Evolutionary conservation across 2,888 invertebrate genomes (phyloP).

Genomic region (Harmothoe impar): DNA sequence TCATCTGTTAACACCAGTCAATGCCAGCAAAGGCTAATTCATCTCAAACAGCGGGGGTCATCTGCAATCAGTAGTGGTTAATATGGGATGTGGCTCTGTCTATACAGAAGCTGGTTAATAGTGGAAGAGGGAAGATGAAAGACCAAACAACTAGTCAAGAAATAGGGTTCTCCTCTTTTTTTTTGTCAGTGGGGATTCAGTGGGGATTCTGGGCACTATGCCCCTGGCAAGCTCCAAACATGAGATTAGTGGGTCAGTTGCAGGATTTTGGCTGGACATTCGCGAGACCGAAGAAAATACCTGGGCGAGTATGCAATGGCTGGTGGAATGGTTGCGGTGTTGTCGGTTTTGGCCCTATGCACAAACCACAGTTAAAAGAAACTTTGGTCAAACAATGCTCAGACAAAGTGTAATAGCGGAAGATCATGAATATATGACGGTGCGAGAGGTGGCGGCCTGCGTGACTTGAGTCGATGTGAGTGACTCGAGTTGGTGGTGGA

Average conservation of each 20-base stretch:
- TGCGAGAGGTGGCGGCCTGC: slow-evolving; percentile 19
- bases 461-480: background rate
- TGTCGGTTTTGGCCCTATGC: slow-evolving; percentile 42
- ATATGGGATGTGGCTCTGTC: slow-evolving; percentile 7
- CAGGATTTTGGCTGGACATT: slow-evolving; percentile 59
- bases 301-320: slow-evolving; percentile 59
- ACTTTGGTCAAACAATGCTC: slow-evolving; percentile 49
- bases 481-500: background rate
- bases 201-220: background rate
- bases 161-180: no score
- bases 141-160: background rate
- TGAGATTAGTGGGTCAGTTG: slow-evolving; percentile 38
- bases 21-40: slow-evolving; percentile 25
- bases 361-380: slow-evolving; percentile 63
- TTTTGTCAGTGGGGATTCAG: background rate
- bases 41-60: slow-evolving; percentile 26
- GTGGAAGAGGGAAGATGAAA: background rate
- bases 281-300: slow-evolving; percentile 63
- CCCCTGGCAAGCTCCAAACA: slow-evolving; percentile 38
- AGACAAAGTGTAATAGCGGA: slow-evolving; percentile 52
- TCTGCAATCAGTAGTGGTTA: slow-evolving; percentile 43
- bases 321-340: slow-evolving; percentile 59
- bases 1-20: slow-evolving; percentile 51
- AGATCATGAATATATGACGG: slow-evolving; percentile 41
- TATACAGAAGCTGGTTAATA: background rate